Conservation (phyloP, 2,113 vertebrate genomes). For the Hepsetus odoe region DNA sequence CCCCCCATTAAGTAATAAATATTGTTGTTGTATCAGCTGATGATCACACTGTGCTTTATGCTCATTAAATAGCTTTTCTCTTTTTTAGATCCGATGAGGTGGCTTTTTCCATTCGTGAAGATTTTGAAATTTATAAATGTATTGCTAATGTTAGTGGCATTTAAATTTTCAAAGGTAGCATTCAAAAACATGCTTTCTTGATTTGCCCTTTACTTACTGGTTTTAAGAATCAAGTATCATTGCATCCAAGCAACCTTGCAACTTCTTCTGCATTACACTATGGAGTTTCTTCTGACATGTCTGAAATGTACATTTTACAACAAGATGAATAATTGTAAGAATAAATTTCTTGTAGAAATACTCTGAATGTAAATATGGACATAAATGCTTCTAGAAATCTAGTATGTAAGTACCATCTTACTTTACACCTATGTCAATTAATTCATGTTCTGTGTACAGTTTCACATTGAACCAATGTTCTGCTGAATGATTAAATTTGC, state of each 20-base stretch:
- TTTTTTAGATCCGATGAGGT: constrained; percentile 75
- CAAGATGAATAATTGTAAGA: not conserved
- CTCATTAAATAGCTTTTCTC: not conserved
- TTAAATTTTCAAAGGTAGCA: not conserved
- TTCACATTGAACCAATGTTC: too few species aligned
- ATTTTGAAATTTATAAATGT: not conserved
- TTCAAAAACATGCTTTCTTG: not conserved
- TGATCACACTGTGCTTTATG: not conserved
- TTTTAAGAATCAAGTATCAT: not conserved
- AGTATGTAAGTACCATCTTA: not conserved
- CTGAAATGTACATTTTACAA: not conserved
- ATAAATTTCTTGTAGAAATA: not conserved
- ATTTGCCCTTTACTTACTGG: not conserved
- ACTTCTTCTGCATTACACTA: not conserved
- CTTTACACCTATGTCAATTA: not conserved
- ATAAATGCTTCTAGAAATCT: not conserved
- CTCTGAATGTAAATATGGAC: not conserved
- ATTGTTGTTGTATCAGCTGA: not conserved
- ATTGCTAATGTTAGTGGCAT: constrained; percentile 22
- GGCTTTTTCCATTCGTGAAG: not conserved
- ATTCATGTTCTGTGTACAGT: not conserved
- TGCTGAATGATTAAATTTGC: too few species aligned
- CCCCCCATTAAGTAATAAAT: too few species aligned
- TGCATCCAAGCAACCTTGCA: not conserved
- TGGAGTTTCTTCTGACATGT: not conserved